phyloP scores from a whole-genome alignment of 2,888 invertebrate species.

The Luffia ferchaultella region DNA sequence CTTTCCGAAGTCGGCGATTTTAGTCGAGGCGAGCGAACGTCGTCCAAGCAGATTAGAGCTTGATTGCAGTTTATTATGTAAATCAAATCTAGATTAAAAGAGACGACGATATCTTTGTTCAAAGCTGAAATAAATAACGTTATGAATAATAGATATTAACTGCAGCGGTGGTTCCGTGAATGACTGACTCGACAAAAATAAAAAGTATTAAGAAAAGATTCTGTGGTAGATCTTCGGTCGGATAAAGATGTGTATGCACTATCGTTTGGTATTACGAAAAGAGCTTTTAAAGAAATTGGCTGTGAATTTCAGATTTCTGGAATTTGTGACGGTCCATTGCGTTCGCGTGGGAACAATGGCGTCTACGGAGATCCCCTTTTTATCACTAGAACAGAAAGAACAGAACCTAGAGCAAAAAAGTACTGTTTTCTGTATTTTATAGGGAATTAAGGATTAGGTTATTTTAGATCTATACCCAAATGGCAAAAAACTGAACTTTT shows the following conservation, averaged over 20 bases:
- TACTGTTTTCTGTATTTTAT: neutral
- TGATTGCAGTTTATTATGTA: slow-evolving; percentile 22
- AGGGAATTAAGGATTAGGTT: neutral
- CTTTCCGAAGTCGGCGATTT: slow-evolving; percentile 15
- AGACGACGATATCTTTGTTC: neutral
- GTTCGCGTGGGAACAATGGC: slow-evolving; percentile 25
- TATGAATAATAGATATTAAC: neutral
- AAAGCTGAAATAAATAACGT: neutral
- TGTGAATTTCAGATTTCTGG: slow-evolving; percentile 28
- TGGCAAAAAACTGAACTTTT: too few species aligned
- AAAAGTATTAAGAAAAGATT: neutral
- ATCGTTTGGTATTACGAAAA: neutral
- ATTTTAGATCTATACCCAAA: slow-evolving; percentile 18
- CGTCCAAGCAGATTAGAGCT: slow-evolving; percentile 27
- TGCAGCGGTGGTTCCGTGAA: neutral
- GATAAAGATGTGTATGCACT: neutral
- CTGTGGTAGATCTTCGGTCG: neutral
- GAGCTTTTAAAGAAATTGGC: slow-evolving; percentile 27
- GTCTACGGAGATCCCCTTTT: slow-evolving; percentile 19
- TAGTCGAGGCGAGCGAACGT: too few species aligned
- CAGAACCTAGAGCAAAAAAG: neutral
- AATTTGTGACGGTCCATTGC: slow-evolving; percentile 30
- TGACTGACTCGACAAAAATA: neutral
- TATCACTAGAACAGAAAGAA: neutral
- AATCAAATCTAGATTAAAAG: neutral